Base-by-base conservation (phyloP, 2,113 vertebrate genomes). In the Tinamus guttatus region DNA sequence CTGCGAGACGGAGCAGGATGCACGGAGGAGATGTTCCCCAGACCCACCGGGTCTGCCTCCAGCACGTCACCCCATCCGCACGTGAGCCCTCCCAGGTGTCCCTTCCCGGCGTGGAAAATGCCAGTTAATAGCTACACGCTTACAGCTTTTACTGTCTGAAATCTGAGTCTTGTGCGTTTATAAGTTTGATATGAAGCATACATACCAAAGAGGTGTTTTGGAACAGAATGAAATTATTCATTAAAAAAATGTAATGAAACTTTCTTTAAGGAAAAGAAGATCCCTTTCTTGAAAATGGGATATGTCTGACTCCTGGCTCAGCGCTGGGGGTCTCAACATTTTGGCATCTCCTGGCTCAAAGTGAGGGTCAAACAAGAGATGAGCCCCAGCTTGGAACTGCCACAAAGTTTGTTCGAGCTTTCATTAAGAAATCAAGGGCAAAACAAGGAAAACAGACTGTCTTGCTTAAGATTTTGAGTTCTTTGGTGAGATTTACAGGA, bases 61-160 rank as follows among this genome's bases (percentile, higher is more conserved):
- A 2, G 8, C 25, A 30, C 1, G 0, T 17, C 59, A 76, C 25
- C 59, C 83, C 74, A 34, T 62, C 68, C 70, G 52, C 60, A 8
- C 11, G 0, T 11, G 27, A 51, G 19, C 25, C 62, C 34, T 83
- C 43, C 54, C 1, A 0, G 7, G 30, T 1, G 0, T 52, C 49
- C 22, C 49, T 47, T 90, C 19, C 56, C 24, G 3, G 2, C 7
- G 14, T 47, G 77, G 59, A 54, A 90, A 84, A 51, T 0, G 0
- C 40, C 52, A 45, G 24, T 59, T 62, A 28, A 73, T 19, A 13
- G 14, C 45, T 71, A 58, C 0, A 0, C 41, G 13, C 28, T 41
- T 58, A 25, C 1, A 1, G 15, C 18, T 87, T 77, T 19, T 74
- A 9, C 27, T 65, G 4, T 9, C 62, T 87, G 59, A 58, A 67